Evolutionary conservation across 2,888 invertebrate genomes (phyloP).

Genomic region (Malthinus seriepunctatus): DNA sequence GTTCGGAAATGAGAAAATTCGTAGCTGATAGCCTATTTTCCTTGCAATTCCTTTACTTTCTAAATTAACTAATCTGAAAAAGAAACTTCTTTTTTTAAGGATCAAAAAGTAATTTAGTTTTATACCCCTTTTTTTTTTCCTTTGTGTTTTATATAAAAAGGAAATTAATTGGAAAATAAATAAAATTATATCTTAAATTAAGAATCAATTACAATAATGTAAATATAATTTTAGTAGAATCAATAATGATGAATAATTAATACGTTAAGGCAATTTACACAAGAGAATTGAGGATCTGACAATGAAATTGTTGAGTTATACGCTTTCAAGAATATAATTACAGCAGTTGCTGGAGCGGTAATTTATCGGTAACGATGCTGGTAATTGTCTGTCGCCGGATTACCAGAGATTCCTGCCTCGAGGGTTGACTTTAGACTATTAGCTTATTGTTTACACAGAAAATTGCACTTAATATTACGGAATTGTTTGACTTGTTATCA

Average conservation of each 20-base stretch:
- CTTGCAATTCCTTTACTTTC: conserved; percentile 49
- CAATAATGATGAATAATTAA: conserved; percentile 30
- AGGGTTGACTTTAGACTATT: conserved; percentile 40
- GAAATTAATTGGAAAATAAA: background rate
- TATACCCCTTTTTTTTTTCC: too few relatives aligned
- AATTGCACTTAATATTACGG: conserved; percentile 50
- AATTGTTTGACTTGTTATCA: conserved; percentile 41
- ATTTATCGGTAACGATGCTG: conserved; percentile 47
- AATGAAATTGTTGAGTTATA: conserved; percentile 34
- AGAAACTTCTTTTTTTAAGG: background rate
- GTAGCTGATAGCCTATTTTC: conserved; percentile 48
- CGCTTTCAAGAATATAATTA: conserved; percentile 42
- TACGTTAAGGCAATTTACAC: conserved; percentile 29
- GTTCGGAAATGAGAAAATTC: conserved; percentile 47
- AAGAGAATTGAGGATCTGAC: conserved; percentile 31
- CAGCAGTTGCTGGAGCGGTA: conserved; percentile 51
- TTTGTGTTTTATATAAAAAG: background rate
- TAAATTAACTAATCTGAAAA: conserved; percentile 40
- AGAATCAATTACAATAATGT: conserved; percentile 9
- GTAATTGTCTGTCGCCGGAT: conserved; percentile 47
- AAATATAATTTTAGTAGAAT: conserved; percentile 19
- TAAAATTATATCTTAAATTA: conserved; percentile 3
- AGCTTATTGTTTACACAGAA: conserved; percentile 51
- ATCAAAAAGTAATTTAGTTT: background rate
- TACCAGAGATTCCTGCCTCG: conserved; percentile 25